Evolutionary conservation across 2,888 invertebrate genomes (phyloP).

Genomic region (Lithodes maja): DNA sequence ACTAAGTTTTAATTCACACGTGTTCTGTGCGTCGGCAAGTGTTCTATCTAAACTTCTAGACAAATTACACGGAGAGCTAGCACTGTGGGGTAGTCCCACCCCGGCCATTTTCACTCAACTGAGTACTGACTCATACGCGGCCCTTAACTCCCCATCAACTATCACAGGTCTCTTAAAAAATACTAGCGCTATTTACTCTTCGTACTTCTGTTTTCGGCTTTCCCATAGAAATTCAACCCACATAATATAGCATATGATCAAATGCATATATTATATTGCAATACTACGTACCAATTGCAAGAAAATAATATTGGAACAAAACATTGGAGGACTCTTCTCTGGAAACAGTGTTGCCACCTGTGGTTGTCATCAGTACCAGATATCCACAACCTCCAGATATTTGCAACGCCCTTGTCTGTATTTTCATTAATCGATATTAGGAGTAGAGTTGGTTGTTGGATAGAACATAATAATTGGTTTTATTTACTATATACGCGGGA

Average conservation of each 20-base stretch:
- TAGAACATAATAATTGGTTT: no score
- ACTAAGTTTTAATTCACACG: slow-evolving; percentile 65
- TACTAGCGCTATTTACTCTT: background rate
- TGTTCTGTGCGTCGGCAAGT: slow-evolving; percentile 48
- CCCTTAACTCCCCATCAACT: background rate
- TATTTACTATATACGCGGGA: no score
- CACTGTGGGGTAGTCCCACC: slow-evolving; percentile 43
- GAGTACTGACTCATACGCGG: slow-evolving; percentile 26
- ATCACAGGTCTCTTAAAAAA: background rate
- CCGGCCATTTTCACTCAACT: slow-evolving; percentile 60
- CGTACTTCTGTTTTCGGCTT: background rate
- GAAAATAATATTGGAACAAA: slow-evolving; percentile 48
- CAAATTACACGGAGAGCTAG: slow-evolving; percentile 54
- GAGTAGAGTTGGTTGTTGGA: no score
- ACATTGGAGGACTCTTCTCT: slow-evolving; percentile 13
- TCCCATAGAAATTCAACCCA: background rate
- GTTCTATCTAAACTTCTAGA: slow-evolving; percentile 60
- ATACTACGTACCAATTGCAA: background rate
- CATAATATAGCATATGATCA: background rate
- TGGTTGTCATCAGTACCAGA: no score
- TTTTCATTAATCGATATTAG: no score
- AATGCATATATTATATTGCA: background rate
- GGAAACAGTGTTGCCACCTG: slow-evolving; percentile 42
- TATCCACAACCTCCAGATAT: no score
- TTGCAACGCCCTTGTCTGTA: no score